phyloP scores from a whole-genome alignment of 2,113 vertebrate genomes.

The Coryphaenoides rupestris region DNA sequence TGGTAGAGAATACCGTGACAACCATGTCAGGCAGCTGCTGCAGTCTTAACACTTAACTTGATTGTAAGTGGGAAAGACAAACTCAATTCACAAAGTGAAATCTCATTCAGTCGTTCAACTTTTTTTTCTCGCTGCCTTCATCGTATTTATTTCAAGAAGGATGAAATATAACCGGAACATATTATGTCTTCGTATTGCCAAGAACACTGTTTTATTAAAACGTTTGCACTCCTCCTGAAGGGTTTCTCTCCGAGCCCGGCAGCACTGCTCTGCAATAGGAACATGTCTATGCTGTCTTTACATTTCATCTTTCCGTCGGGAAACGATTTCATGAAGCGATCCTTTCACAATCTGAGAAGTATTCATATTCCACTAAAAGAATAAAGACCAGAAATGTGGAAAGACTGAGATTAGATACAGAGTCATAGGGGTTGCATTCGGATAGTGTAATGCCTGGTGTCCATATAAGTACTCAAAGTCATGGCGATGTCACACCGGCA shows the following conservation, averaged over 20 bases:
- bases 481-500: constrained; percentile 20
- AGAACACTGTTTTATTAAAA: constrained; percentile 34
- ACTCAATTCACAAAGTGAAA: no score
- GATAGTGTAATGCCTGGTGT: constrained; percentile 47
- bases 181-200: constrained; percentile 9
- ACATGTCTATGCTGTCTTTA: constrained; percentile 38
- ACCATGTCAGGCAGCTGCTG: no score
- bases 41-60: no score
- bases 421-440: constrained; percentile 31
- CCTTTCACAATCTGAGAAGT: constrained; percentile 47
- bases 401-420: constrained; percentile 45
- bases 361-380: constrained; percentile 46
- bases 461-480: constrained; percentile 2
- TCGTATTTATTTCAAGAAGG: neutral
- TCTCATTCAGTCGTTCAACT: no score
- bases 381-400: constrained; percentile 33
- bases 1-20: no score
- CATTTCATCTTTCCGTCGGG: constrained; percentile 43
- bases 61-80: no score
- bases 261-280: constrained; percentile 33
- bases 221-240: constrained; percentile 18
- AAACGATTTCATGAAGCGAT: constrained; percentile 44
- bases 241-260: neutral
- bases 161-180: neutral
- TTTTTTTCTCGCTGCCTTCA: no score